Conservation (phyloP, 2,113 vertebrate species). For the Echinops telfairi region DNA sequence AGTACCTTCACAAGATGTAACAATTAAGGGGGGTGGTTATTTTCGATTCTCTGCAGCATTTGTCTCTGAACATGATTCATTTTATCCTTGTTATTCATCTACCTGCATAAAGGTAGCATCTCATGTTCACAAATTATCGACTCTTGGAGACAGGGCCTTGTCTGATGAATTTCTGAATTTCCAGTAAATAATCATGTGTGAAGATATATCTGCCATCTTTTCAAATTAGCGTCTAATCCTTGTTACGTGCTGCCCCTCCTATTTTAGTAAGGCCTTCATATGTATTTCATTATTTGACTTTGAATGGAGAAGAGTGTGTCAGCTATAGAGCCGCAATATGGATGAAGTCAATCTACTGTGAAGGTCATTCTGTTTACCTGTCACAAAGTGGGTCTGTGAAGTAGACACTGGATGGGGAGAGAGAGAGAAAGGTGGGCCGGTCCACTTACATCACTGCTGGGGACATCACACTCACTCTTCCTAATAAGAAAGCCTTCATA, state of each 20-base stretch:
- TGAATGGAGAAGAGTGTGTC: slow-evolving; percentile 69
- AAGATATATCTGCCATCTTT: slow-evolving; percentile 29
- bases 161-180: slow-evolving; percentile 43
- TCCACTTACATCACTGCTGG: slow-evolving; percentile 55
- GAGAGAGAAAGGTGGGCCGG: slow-evolving; percentile 6
- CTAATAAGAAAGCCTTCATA: background rate
- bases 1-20: background rate
- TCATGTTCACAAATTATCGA: background rate
- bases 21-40: background rate
- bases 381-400: slow-evolving; percentile 68
- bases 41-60: slow-evolving; percentile 2
- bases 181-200: slow-evolving; percentile 27
- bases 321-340: slow-evolving; percentile 62
- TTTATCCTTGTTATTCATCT: background rate
- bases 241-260: background rate
- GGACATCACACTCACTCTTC: slow-evolving; percentile 52
- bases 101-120: background rate
- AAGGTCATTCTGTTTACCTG: slow-evolving; percentile 73
- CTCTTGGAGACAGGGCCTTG: background rate
- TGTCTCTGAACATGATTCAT: slow-evolving; percentile 42
- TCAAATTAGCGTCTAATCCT: slow-evolving; percentile 50
- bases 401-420: too few species aligned
- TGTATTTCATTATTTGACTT: slow-evolving; percentile 76
- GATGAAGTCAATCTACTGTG: slow-evolving; percentile 66
- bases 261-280: slow-evolving; percentile 43